Percentiles rank a stretch among this genome's conserved stretches.
phyloP scores from a whole-genome alignment of 2,113 vertebrate genomes.

The Carassius carassius region DNA sequence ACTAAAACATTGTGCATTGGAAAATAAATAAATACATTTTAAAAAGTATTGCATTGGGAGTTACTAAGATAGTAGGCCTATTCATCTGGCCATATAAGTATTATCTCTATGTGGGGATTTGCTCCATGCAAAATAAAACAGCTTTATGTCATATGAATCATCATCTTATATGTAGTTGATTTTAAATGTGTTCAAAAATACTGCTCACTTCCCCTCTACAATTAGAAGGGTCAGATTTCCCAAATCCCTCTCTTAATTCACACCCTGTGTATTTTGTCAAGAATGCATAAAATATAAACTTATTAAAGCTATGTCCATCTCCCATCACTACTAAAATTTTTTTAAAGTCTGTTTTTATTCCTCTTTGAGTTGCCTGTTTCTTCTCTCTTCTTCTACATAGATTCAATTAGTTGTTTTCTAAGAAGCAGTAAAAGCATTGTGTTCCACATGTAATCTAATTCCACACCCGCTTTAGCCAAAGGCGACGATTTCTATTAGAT shows the following conservation, averaged over 20 bases:
- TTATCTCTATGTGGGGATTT: neutral
- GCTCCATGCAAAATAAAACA: neutral
- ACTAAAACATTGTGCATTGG: neutral
- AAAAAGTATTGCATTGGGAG: neutral
- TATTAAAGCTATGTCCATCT: neutral
- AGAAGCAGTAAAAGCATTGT: slow-evolving; percentile 83
- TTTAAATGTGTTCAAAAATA: neutral
- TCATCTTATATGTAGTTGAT: neutral
- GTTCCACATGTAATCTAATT: slow-evolving; percentile 80
- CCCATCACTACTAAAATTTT: neutral
- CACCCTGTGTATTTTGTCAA: neutral
- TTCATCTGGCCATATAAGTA: neutral
- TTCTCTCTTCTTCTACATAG: slow-evolving; percentile 72
- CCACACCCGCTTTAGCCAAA: slow-evolving; percentile 75
- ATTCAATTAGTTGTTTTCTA: slow-evolving; percentile 83
- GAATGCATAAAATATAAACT: neutral
- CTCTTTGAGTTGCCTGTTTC: slow-evolving; percentile 74
- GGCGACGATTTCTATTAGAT: slow-evolving; percentile 84
- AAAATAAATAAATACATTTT: neutral
- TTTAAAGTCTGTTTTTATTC: slow-evolving; percentile 63
- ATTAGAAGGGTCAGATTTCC: neutral
- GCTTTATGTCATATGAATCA: neutral
- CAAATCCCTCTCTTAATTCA: neutral
- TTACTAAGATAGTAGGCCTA: neutral
- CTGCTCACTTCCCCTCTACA: neutral